A percentile compares a stretch with the other conserved stretches of the same genome.
Evolutionary conservation across 2,113 vertebrate genomes (phyloP).

Genomic region (Grammomys dolichurus): DNA sequence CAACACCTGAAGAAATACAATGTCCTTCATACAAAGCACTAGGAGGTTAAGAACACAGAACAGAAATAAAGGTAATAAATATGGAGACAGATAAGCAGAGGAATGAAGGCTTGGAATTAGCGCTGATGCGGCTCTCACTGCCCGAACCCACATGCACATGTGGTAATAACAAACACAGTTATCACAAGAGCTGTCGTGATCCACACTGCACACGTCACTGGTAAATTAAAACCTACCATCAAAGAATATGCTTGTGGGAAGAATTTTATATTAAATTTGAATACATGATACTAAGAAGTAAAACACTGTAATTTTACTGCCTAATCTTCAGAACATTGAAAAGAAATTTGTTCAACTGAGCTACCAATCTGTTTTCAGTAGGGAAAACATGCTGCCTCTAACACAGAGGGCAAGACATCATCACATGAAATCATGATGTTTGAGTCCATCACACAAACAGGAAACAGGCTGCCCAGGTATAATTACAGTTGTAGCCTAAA

Average conservation of each 20-base stretch:
- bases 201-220: constrained; percentile 47
- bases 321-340: constrained; percentile 66
- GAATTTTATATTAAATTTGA: constrained; percentile 52
- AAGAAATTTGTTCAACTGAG: constrained; percentile 57
- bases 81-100: constrained; percentile 25
- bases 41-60: not conserved
- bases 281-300: constrained; percentile 60
- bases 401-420: constrained; percentile 64
- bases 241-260: constrained; percentile 51
- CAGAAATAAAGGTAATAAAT: not conserved
- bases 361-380: constrained; percentile 70
- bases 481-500: constrained; percentile 62
- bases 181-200: constrained; percentile 66
- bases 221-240: constrained; percentile 64
- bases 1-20: constrained; percentile 19
- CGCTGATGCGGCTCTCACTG: constrained; percentile 40
- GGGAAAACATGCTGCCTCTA: constrained; percentile 56
- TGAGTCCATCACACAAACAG: constrained; percentile 78
- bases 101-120: constrained; percentile 5
- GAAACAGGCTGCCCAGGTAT: constrained; percentile 79
- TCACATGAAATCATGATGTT: constrained; percentile 67
- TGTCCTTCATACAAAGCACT: constrained; percentile 3
- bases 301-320: constrained; percentile 41
- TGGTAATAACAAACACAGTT: constrained; percentile 69
- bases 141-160: constrained; percentile 61